phyloP scores from a whole-genome alignment of 2,888 invertebrate genomes.

The Steinernema carpocapsae region DNA sequence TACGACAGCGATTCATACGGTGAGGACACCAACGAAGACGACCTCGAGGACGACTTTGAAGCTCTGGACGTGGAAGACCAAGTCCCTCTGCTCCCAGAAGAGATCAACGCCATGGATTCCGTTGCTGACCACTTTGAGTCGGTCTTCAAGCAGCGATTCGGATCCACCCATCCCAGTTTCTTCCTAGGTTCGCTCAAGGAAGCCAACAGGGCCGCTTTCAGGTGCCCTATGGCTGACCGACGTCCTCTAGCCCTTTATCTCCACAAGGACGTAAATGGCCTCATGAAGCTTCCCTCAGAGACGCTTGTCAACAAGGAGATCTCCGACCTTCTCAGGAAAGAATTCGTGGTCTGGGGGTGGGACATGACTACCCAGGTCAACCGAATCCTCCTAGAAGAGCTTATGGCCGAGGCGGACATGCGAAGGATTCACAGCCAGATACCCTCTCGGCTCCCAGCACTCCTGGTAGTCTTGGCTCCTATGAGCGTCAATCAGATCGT shows the following conservation, averaged over 20 bases:
- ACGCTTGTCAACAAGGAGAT: not conserved
- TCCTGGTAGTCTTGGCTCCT: not conserved
- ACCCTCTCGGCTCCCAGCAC: not conserved
- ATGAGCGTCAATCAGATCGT: not conserved
- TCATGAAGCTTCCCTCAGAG: not conserved
- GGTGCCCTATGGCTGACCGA: not conserved
- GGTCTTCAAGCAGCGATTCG: constrained; percentile 1
- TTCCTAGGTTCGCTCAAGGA: not conserved
- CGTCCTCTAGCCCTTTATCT: not conserved
- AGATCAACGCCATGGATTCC: too few species aligned
- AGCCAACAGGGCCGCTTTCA: constrained; percentile 8
- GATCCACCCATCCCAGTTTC: not conserved
- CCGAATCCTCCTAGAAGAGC: not conserved
- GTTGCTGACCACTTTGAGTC: not conserved
- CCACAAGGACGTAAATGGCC: constrained; percentile 3
- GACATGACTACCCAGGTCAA: not conserved
- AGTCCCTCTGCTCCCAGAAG: too few species aligned
- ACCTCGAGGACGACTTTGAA: too few species aligned
- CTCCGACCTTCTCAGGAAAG: not conserved
- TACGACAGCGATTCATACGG: too few species aligned
- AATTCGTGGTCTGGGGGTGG: constrained; percentile 19
- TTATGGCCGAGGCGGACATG: constrained; percentile 18
- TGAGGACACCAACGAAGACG: too few species aligned
- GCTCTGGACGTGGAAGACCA: too few species aligned
- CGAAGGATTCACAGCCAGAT: not conserved